Percentiles rank a stretch among this genome's conserved stretches.
These are phyloP conservation scores for Trachythela sp. DNA, from an alignment of 64 coral and sea anemone genomes.

Conservation along the genomic window DNA sequence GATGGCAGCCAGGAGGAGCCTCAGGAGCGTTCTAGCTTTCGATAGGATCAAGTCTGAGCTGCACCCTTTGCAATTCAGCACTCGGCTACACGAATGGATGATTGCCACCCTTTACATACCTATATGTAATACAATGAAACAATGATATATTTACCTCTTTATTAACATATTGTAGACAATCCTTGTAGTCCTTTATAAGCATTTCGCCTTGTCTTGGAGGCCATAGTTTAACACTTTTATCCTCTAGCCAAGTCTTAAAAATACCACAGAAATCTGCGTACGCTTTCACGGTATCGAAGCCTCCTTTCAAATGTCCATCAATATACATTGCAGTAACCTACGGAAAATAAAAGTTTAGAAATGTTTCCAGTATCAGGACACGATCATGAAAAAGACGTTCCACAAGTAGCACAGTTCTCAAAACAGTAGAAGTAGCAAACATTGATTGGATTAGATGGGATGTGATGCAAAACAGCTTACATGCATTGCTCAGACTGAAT, in stretches of 20 bases:
- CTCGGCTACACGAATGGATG: too few species aligned
- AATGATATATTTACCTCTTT: conserved; percentile 56
- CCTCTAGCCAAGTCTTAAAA: conserved; percentile 99
- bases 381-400: neutral
- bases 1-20: too few species aligned
- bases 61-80: too few species aligned
- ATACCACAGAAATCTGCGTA: conserved; percentile 99
- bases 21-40: too few species aligned
- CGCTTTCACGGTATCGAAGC: conserved; percentile 94
- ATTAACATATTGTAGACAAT: conserved; percentile 91
- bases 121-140: too few species aligned
- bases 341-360: conserved; percentile 15
- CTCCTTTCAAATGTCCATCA: conserved; percentile 89
- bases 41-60: too few species aligned
- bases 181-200: conserved; percentile 90
- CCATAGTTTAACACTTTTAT: conserved; percentile 90
- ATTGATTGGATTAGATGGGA: too few species aligned
- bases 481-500: too few species aligned
- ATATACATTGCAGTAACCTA: conserved; percentile 99
- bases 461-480: too few species aligned
- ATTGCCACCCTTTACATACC: too few species aligned
- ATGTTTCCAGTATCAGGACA: neutral
- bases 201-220: conserved; percentile 93
- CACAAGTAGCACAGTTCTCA: too few species aligned
- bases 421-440: too few species aligned